Evolutionary conservation across 2,113 vertebrate species (phyloP).

Genomic region (Aleadryas rufinucha): DNA sequence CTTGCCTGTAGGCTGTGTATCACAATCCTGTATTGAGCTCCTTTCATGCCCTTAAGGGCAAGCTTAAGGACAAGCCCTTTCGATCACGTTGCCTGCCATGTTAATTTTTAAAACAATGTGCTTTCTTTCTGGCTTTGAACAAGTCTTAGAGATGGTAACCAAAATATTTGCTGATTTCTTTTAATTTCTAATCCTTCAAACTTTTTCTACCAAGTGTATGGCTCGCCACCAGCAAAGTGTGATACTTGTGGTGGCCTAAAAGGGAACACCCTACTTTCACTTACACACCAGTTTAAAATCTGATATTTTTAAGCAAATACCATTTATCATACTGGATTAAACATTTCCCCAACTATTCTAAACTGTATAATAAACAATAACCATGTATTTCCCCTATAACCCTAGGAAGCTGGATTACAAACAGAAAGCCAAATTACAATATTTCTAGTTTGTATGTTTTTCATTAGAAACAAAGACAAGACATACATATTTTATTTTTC

Average conservation of each 20-base stretch:
- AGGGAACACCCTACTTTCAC: neutral
- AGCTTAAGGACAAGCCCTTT: neutral
- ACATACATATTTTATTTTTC: neutral
- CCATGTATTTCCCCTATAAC: neutral
- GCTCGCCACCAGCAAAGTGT: neutral
- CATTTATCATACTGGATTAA: neutral
- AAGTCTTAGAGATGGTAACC: neutral
- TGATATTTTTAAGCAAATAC: neutral
- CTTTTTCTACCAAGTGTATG: rapidly evolving
- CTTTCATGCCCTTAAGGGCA: neutral
- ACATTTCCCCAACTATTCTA: neutral
- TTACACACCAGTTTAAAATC: neutral
- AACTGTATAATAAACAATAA: neutral
- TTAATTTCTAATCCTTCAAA: neutral
- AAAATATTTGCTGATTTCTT: neutral
- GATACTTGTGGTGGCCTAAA: neutral
- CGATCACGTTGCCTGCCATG: neutral
- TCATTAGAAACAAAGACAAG: neutral
- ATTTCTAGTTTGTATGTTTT: neutral
- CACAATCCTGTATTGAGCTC: neutral
- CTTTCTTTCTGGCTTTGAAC: neutral
- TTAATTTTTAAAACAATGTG: neutral
- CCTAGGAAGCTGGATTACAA: neutral
- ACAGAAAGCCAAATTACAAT: neutral
- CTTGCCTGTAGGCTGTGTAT: neutral